Evolutionary conservation across 2,888 invertebrate genomes (phyloP), one percentile per base, ranked within the genome.

Genomic region (Amphipyra berbera): DNA sequence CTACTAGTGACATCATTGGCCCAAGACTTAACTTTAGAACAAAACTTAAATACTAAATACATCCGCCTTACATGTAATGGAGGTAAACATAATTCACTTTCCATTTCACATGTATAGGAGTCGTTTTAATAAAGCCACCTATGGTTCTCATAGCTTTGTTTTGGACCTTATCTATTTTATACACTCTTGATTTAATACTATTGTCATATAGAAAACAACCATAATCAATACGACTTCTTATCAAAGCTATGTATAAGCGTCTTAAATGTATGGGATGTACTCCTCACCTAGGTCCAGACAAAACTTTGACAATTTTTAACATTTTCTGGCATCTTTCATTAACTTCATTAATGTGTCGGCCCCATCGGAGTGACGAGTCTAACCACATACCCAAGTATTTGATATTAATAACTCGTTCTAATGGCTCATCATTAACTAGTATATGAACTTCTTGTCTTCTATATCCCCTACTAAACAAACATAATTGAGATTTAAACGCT

Each of bases 321-420:
- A 37, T 8, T 21, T 44, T 53, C 13, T 37, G 44, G 12, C 8
- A 21, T 37, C 2, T 15, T 44, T n/a, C 44, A 9, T 21, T 1
- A 1, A 44, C 1, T 44, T 44, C 53, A 44, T 53, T 53, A 21
- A 53, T 53, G 4, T 53, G 44, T 21, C n/a, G 35, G 4, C 53
- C 21, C 44, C 44, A 53, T 12, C 53, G 35, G 13, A 53, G 53
- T 44, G 21, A 15, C 2, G 5, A 6, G n/a, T 53, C 53, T 8
- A 53, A 21, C 53, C 53, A 53, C 0, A 53, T 8, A n/a, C 53
- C 53, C 33, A 53, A 10, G n/a, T 55, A 55, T 46, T 45, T 55
- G n/a, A 40, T 14, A 46, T 9, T 38, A 14, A 46, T 30, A 6
- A 8, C 27, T 10, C 1, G 9, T 46, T 9, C 30, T 55, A 55